phyloP scores from a whole-genome alignment of 2,888 invertebrate genomes.

The Drosophila melanosoma region DNA sequence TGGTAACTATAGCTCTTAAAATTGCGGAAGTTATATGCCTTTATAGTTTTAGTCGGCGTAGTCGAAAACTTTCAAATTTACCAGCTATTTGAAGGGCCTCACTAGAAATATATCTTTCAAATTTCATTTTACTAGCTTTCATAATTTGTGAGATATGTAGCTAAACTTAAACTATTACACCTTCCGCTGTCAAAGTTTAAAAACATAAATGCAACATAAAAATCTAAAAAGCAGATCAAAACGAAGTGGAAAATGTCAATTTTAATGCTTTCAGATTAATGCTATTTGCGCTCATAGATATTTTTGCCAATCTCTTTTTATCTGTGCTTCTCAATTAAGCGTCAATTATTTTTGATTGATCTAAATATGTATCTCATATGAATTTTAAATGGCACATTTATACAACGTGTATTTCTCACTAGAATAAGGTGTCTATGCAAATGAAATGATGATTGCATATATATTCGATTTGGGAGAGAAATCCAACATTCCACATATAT shows the following conservation, averaged over 20 bases:
- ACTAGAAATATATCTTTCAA: neutral
- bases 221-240: neutral
- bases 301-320: constrained; percentile 19
- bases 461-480: neutral
- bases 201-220: constrained; percentile 7
- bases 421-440: neutral
- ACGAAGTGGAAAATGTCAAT: constrained; percentile 22
- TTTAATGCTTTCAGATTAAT: constrained; percentile 45
- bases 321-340: constrained; percentile 55
- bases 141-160: neutral
- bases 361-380: neutral
- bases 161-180: neutral
- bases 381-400: neutral
- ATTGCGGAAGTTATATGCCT: no score
- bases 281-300: constrained; percentile 28
- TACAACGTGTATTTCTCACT: neutral
- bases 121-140: neutral
- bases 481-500: neutral
- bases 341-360: constrained; percentile 44
- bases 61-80: no score
- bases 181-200: neutral
- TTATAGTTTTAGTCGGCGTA: no score
- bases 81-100: no score
- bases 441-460: neutral
- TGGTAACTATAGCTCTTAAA: neutral